These are phyloP conservation scores for Lophura nycthemera DNA, from an alignment of 2,113 vertebrate genomes.

Conservation along the genomic window DNA sequence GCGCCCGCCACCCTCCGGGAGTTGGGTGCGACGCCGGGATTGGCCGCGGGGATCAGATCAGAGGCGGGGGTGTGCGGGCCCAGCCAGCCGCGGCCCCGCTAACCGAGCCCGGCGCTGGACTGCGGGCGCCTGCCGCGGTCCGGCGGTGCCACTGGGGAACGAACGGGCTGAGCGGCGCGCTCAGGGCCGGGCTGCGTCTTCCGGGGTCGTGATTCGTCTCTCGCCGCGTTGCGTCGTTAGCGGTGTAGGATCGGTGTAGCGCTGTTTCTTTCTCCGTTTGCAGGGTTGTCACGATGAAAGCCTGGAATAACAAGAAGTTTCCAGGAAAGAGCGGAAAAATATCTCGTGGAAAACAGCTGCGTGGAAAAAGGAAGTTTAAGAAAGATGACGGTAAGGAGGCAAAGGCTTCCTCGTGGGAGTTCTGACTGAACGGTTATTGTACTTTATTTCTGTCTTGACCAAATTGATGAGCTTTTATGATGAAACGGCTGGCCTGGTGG, in stretches of 20 bases:
- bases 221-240: fast-evolving
- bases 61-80: no score
- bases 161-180: not conserved
- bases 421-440: fast-evolving
- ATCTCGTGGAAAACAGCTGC: constrained; percentile 31
- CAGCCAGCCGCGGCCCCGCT: fast-evolving
- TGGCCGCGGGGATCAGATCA: not conserved
- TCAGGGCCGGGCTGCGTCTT: not conserved
- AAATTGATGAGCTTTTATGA: fast-evolving
- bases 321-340: constrained; percentile 37
- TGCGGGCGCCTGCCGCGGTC: no score
- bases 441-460: fast-evolving
- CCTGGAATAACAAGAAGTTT: constrained; percentile 62
- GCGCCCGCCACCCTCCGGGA: no score
- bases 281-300: constrained; percentile 71
- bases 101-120: fast-evolving
- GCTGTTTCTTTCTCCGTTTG: not conserved
- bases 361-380: constrained; percentile 61
- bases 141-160: fast-evolving
- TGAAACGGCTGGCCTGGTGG: fast-evolving
- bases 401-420: fast-evolving
- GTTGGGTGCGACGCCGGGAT: fast-evolving
- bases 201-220: fast-evolving
- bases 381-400: constrained; percentile 63
- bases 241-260: fast-evolving